Evolutionary conservation across 1,140 invertebrate genomes (phyloP).

Genomic region (Sycophila sp.): DNA sequence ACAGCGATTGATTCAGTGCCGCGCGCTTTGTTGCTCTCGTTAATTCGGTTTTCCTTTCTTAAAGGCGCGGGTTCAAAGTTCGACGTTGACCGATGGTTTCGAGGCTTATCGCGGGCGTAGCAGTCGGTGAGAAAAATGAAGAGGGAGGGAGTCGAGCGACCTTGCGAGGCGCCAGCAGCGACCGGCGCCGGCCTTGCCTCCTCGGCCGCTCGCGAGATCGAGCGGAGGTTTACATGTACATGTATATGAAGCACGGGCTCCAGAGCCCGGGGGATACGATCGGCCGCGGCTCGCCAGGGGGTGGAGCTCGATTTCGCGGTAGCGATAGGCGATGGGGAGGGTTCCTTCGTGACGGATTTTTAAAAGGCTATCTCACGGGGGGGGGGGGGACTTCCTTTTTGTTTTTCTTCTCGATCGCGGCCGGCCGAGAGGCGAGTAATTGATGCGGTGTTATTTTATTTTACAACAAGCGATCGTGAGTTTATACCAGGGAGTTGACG

Average conservation of each 20-base stretch:
- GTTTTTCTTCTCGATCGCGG: too few species aligned
- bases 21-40: not conserved
- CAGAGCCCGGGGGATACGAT: not conserved
- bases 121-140: not conserved
- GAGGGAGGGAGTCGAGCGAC: not conserved
- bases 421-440: too few species aligned
- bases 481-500: too few species aligned
- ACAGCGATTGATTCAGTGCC: too few species aligned
- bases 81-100: too few species aligned
- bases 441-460: too few species aligned
- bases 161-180: slow-evolving; percentile 29
- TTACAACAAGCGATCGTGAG: too few species aligned
- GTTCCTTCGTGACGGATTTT: not conserved
- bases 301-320: not conserved
- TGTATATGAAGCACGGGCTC: not conserved
- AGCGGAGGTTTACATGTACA: too few species aligned
- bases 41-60: not conserved
- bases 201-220: not conserved
- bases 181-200: slow-evolving; percentile 27
- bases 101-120: too few species aligned
- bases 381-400: too few species aligned
- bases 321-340: not conserved
- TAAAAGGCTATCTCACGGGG: not conserved
- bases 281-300: not conserved
- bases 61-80: too few species aligned